Percentiles rank a stretch among this genome's conserved stretches.
Evolutionary conservation across 2,888 invertebrate genomes (phyloP).

Genomic region (Salticus scenicus): DNA sequence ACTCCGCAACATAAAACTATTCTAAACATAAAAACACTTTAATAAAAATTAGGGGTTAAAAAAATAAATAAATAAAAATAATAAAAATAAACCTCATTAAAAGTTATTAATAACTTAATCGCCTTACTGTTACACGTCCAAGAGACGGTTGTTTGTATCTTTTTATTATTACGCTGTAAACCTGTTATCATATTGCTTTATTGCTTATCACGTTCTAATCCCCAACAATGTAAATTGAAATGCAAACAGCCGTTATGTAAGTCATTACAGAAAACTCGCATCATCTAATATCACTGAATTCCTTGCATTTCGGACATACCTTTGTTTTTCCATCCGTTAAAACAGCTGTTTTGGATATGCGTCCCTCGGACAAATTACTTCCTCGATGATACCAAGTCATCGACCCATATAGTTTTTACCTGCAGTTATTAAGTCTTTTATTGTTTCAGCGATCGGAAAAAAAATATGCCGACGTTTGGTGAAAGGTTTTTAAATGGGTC

Average conservation of each 20-base stretch:
- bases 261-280: background rate
- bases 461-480: background rate
- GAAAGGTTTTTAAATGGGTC: slow-evolving; percentile 39
- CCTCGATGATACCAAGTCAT: slow-evolving; percentile 50
- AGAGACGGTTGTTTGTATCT: too few relatives aligned
- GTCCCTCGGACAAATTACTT: slow-evolving; percentile 38
- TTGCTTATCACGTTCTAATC: slow-evolving; percentile 23
- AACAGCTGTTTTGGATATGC: slow-evolving; percentile 23
- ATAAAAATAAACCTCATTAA: too few relatives aligned
- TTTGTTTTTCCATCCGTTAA: slow-evolving; percentile 33
- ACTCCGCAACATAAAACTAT: too few relatives aligned
- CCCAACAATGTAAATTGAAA: background rate
- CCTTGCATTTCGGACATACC: slow-evolving; percentile 20
- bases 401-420: slow-evolving; percentile 54
- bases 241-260: slow-evolving; percentile 10
- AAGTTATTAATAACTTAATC: too few relatives aligned
- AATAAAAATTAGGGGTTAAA: too few relatives aligned
- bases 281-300: slow-evolving; percentile 15
- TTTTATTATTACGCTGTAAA: background rate
- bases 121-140: too few relatives aligned
- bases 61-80: too few relatives aligned
- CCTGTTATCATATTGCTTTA: background rate
- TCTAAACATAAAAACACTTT: too few relatives aligned
- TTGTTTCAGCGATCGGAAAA: slow-evolving; percentile 21
- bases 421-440: slow-evolving; percentile 43